Percentiles rank a stretch among this genome's conserved stretches.
Evolutionary conservation across 2,797 vertebrate genomes (phyloP).

Genomic region (Luscinia luscinia): DNA sequence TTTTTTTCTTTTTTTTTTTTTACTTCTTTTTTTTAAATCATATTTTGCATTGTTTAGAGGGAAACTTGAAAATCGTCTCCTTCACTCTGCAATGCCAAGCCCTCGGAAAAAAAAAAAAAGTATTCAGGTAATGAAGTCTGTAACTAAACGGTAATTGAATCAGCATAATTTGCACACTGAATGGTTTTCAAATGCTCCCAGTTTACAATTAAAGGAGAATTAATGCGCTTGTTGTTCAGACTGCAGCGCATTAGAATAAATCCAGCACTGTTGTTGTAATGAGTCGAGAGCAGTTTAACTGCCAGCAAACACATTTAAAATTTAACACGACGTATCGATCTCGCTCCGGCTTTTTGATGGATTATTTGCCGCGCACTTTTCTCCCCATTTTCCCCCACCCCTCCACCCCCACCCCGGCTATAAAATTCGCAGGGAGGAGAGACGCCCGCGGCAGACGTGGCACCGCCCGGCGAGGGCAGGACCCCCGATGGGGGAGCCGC

Average conservation of each 20-base stretch:
- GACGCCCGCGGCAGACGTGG: not conserved
- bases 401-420: not conserved
- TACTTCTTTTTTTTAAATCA: not conserved
- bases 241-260: slow-evolving; percentile 79
- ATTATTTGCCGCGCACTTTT: slow-evolving; percentile 60
- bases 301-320: slow-evolving; percentile 80
- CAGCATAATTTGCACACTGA: slow-evolving; percentile 85
- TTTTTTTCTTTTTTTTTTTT: not conserved
- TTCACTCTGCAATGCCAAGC: slow-evolving; percentile 28
- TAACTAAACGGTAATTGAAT: slow-evolving; percentile 87
- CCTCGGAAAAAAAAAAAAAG: not conserved
- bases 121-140: slow-evolving; percentile 86
- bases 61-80: slow-evolving; percentile 66
- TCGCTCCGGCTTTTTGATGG: slow-evolving; percentile 69
- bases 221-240: slow-evolving; percentile 81
- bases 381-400: not conserved
- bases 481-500: not conserved
- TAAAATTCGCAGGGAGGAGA: not conserved
- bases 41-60: slow-evolving; percentile 70
- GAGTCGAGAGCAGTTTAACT: slow-evolving; percentile 78
- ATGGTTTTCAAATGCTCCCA: slow-evolving; percentile 85
- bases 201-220: slow-evolving; percentile 86
- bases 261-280: slow-evolving; percentile 79
- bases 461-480: not conserved
- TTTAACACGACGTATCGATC: slow-evolving; percentile 78